Conservation (phyloP, 2,113 vertebrate species). For the Aldabrachelys gigantea region DNA sequence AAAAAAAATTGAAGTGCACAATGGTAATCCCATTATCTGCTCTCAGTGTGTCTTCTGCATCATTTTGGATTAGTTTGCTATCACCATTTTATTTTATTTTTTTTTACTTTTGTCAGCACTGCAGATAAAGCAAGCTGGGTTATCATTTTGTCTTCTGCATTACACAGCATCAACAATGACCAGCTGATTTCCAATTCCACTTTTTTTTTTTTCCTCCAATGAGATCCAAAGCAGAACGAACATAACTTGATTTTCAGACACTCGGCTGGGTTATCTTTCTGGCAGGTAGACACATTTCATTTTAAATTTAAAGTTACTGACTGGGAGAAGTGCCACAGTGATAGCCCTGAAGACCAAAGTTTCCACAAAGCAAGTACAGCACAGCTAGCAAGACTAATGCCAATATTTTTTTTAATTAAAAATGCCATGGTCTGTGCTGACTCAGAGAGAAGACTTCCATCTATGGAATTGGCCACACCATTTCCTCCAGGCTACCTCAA, state of each 20-base stretch:
- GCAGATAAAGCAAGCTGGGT: background rate
- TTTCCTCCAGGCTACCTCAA: background rate
- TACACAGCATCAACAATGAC: background rate
- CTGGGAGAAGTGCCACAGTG: background rate
- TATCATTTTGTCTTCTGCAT: constrained; percentile 22
- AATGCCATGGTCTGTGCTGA: background rate
- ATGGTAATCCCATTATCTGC: background rate
- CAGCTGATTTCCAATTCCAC: background rate
- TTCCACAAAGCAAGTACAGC: background rate
- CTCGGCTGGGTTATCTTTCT: background rate
- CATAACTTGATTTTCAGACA: background rate
- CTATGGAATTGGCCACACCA: background rate
- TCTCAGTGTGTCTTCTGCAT: constrained; percentile 4
- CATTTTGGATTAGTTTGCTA: background rate
- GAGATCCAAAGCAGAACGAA: background rate
- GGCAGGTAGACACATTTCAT: background rate
- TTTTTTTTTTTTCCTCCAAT: background rate
- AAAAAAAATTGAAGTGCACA: background rate
- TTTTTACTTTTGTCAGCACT: background rate
- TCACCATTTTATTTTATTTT: background rate
- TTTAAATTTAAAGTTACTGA: background rate
- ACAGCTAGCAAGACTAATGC: background rate
- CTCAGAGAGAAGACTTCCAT: background rate
- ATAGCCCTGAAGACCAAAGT: background rate
- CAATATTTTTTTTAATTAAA: background rate